These are phyloP conservation scores for Agriopis leucophaearia DNA, from an alignment of 2,888 invertebrate genomes.

Conservation along the genomic window DNA sequence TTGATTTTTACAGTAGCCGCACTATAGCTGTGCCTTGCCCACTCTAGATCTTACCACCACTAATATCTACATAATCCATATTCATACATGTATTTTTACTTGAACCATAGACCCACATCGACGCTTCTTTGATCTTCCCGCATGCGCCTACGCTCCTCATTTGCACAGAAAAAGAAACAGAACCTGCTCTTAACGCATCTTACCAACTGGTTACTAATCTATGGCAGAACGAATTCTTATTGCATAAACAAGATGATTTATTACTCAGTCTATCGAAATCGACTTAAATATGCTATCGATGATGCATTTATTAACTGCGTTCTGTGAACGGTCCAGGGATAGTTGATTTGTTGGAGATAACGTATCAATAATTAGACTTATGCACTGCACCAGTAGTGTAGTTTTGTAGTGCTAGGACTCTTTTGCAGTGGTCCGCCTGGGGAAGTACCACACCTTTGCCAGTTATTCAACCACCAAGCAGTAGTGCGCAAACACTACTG, in stretches of 20 bases:
- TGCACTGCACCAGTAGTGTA: too few species aligned
- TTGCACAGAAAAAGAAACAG: conserved; percentile 64
- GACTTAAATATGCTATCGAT: conserved; percentile 20
- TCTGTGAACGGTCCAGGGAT: conserved; percentile 1
- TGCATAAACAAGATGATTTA: conserved; percentile 50
- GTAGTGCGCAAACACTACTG: too few species aligned
- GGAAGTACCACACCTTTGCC: too few species aligned
- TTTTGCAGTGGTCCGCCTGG: too few species aligned
- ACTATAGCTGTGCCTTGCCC: too few species aligned
- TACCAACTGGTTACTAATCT: conserved; percentile 28
- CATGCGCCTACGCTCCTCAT: conserved; percentile 64
- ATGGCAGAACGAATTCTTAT: conserved; percentile 39
- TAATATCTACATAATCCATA: conserved; percentile 16
- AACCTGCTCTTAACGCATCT: background rate
- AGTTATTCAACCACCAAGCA: too few species aligned
- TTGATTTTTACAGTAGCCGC: too few species aligned
- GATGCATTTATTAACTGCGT: conserved; percentile 35
- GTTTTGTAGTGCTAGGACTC: too few species aligned
- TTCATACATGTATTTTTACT: conserved; percentile 29
- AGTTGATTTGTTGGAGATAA: too few species aligned
- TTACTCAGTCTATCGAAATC: conserved; percentile 46
- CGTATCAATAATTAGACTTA: too few species aligned
- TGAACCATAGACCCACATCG: conserved; percentile 56
- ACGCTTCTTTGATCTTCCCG: conserved; percentile 60
- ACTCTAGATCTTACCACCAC: background rate